Base-by-base conservation (phyloP, 2,113 vertebrate species). In the Mugil cephalus region DNA sequence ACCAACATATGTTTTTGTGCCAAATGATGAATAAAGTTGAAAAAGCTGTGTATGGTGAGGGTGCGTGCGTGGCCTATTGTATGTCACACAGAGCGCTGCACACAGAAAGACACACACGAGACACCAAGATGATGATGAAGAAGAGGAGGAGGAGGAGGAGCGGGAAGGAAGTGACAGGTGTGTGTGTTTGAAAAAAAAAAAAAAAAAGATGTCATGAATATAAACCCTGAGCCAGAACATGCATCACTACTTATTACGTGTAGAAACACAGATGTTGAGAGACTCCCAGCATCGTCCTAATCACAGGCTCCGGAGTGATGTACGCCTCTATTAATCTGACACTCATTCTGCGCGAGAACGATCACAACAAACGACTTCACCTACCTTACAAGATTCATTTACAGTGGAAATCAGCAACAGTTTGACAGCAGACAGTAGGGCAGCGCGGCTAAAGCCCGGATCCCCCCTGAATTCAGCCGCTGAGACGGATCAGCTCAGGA, bases 381-480 rank as follows among this genome's bases (percentile, higher is more conserved):
- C 75, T 83, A 94, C 94, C 94, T 93, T 91, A 92, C 83, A 87
- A 93, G 93, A 94, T 93, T 93, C 94, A 94, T 94, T 94, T 92
- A 94, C 91, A 91, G 87, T 70, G 82, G 70, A 60, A 87, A 81
- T 83, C 19, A 83, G 88, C 92, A 93, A 92, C 90, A 92, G 91
- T 80, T 30, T 92, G 85, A 86, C 73, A 46, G 88, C 83, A 79
- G 82, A 86, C 80, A 64, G 89, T 2, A 30, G 3, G 24, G 5
- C 77, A 67, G 70, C 30, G 9, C 15, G 81, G 83, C 85, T 15
- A 48, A 34, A 75, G 83, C 85, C 86, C 34, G 70, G 1, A 77
- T 85, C 54, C 51, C 34, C 24, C 40, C 45, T 7, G 59, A 56
- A 10, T 15, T 4, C 51, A 38, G 47, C 59, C 43, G 51, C 38